These are phyloP conservation scores for Spilogale gracilis DNA, from an alignment of 2,113 vertebrate genomes.

Conservation along the genomic window DNA sequence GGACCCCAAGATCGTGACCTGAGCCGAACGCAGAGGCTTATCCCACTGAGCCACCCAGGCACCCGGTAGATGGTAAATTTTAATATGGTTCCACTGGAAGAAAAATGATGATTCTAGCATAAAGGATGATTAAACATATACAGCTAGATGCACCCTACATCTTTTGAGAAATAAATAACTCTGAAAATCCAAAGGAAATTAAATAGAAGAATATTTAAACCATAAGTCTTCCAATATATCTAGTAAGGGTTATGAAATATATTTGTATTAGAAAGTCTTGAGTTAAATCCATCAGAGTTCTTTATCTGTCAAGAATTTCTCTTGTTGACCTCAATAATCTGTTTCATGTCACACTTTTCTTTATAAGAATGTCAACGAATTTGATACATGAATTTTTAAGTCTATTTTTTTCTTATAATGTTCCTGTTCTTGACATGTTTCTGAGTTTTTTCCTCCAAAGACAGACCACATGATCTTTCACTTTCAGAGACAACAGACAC, in stretches of 20 bases:
- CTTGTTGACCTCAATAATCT: not conserved
- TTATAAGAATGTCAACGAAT: conserved; percentile 31
- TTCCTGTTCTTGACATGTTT: not conserved
- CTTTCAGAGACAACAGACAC: not conserved
- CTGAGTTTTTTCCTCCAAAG: not conserved
- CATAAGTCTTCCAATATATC: not conserved
- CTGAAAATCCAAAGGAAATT: not conserved
- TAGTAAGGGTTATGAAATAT: not conserved
- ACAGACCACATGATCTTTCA: not conserved
- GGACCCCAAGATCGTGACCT: too few species aligned
- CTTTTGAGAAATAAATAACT: conserved; percentile 10
- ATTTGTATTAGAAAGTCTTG: not conserved
- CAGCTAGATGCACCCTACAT: not conserved
- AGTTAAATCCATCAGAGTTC: not conserved
- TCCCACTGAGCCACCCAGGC: too few species aligned
- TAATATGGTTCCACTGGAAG: not conserved
- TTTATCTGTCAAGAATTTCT: not conserved
- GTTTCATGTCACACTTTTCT: not conserved
- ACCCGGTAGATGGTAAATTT: not conserved
- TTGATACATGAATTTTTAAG: conserved; percentile 18
- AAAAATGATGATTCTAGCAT: not conserved
- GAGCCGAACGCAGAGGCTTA: too few species aligned
- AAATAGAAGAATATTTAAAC: not conserved
- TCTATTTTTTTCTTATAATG: not conserved
- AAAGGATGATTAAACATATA: not conserved